Conservation (phyloP, 2,888 invertebrate species). For the Xanthorhoe designata region DNA sequence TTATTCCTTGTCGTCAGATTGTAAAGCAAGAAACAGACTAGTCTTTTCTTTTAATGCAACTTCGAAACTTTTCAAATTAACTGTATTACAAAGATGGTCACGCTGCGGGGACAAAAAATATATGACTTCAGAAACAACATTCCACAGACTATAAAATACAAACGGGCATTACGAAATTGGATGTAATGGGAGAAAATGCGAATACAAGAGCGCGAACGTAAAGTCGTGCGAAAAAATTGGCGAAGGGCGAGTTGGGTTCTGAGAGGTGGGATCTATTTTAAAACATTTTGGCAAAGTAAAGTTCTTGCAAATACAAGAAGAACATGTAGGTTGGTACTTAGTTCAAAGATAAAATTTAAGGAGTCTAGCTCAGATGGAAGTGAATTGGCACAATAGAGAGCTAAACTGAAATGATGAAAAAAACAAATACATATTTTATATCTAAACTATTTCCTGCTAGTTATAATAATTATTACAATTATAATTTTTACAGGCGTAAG, state of each 20-base stretch:
- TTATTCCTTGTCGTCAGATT: constrained; percentile 1
- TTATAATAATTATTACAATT: not conserved
- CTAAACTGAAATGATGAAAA: too few relatives aligned
- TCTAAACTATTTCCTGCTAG: too few relatives aligned
- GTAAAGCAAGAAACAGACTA: constrained; percentile 8
- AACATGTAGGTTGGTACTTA: not conserved
- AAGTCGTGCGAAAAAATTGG: constrained; percentile 32
- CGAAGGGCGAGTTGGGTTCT: constrained; percentile 22
- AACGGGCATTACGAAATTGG: constrained; percentile 48
- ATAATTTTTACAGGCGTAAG: not conserved
- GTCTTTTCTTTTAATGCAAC: constrained; percentile 12
- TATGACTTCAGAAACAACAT: constrained; percentile 44
- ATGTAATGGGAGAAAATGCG: constrained; percentile 49
- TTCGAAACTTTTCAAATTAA: constrained; percentile 32
- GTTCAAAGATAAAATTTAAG: too few relatives aligned
- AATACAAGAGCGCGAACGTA: constrained; percentile 43
- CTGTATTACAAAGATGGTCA: constrained; percentile 28
- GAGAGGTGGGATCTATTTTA: constrained; percentile 14
- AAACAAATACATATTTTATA: too few relatives aligned
- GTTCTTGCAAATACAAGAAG: not conserved
- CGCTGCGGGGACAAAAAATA: constrained; percentile 33
- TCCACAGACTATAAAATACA: constrained; percentile 47
- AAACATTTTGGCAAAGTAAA: not conserved
- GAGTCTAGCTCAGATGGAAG: too few relatives aligned
- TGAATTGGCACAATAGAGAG: too few relatives aligned